These are phyloP conservation scores for Enteromius fasciolatus DNA, from an alignment of 2,797 vertebrate genomes.

Conservation along the genomic window DNA sequence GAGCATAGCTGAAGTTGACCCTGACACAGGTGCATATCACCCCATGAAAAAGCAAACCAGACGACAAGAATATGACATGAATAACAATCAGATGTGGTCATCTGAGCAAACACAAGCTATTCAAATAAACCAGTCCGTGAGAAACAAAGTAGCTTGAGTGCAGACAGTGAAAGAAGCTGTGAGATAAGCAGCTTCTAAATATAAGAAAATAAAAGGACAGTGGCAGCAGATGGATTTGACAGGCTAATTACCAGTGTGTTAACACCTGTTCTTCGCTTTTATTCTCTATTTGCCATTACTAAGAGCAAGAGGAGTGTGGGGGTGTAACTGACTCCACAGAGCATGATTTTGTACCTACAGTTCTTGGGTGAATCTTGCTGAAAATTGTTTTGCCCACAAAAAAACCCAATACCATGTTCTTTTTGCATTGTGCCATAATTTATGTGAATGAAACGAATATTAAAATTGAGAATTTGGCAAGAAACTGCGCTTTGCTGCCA, in stretches of 20 bases:
- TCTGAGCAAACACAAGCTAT: constrained; percentile 10
- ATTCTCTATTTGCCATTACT: constrained; percentile 7
- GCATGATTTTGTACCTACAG: not conserved
- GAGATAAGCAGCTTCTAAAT: constrained; percentile 23
- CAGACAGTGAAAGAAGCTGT: constrained; percentile 8
- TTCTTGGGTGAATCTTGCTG: not conserved
- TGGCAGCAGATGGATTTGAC: constrained; percentile 32
- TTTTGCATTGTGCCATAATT: not conserved
- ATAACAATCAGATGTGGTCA: constrained; percentile 23
- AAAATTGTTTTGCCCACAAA: not conserved
- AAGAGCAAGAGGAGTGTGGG: constrained; percentile 22
- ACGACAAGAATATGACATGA: not conserved
- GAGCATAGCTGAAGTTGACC: constrained; percentile 15
- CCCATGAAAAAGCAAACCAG: constrained; percentile 22
- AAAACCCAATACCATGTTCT: not conserved
- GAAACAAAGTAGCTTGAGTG: not conserved
- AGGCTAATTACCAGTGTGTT: constrained; percentile 34
- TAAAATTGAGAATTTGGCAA: not conserved
- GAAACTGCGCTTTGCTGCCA: not conserved
- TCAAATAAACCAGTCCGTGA: constrained; percentile 19
- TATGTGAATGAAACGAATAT: not conserved
- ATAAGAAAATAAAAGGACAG: constrained; percentile 14
- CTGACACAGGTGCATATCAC: constrained; percentile 17
- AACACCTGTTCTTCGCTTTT: constrained; percentile 32
- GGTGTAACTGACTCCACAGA: constrained; percentile 22